phyloP scores from a whole-genome alignment of 2,888 invertebrate genomes.

The Tetranychus piercei region DNA sequence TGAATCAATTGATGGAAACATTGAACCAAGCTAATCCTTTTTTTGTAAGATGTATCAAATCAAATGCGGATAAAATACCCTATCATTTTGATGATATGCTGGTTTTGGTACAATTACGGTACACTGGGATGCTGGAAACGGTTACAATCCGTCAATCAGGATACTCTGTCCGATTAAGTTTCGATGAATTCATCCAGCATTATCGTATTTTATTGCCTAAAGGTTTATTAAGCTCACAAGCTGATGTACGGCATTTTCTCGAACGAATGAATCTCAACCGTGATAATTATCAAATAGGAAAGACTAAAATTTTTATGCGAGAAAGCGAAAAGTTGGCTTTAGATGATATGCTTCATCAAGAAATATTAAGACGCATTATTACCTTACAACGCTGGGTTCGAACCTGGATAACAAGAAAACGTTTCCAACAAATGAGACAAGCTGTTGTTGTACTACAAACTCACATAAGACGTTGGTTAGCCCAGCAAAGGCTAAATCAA shows the following conservation, averaged over 20 bases:
- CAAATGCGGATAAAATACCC: constrained; percentile 76
- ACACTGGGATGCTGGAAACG: constrained; percentile 92
- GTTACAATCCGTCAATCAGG: constrained; percentile 84
- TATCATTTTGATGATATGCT: constrained; percentile 83
- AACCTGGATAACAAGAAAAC: constrained; percentile 45
- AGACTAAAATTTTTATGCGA: constrained; percentile 71
- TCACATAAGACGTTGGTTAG: constrained; percentile 46
- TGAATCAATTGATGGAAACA: constrained; percentile 79
- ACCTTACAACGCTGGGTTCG: constrained; percentile 63
- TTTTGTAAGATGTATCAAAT: constrained; percentile 80
- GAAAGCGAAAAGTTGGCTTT: constrained; percentile 81
- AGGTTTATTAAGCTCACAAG: constrained; percentile 59
- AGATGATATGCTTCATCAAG: constrained; percentile 75
- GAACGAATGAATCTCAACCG: constrained; percentile 61
- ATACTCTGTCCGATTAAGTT: constrained; percentile 77
- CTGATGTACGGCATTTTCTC: constrained; percentile 66
- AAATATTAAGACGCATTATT: constrained; percentile 78
- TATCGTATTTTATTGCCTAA: constrained; percentile 76
- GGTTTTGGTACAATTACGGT: constrained; percentile 69
- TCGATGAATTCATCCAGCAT: constrained; percentile 79
- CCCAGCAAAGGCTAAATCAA: constrained; percentile 37
- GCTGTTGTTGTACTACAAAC: constrained; percentile 36
- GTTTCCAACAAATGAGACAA: constrained; percentile 50
- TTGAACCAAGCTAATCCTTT: constrained; percentile 70
- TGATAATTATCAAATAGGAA: constrained; percentile 73